phyloP scores from a whole-genome alignment of 2,113 vertebrate genomes.

The Saguinus midas region DNA sequence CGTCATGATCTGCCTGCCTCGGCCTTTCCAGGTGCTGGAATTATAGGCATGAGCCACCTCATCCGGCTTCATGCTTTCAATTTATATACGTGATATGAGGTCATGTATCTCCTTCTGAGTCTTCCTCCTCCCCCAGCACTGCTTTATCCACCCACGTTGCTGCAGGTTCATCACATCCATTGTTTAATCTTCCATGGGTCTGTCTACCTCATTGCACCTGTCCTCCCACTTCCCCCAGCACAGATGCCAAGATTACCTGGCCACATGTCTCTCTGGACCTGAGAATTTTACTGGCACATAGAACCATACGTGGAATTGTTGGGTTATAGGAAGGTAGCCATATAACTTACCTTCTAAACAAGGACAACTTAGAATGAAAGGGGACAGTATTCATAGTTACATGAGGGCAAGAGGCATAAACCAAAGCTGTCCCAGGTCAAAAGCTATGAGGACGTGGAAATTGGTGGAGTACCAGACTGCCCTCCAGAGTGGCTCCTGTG shows the following conservation, averaged over 20 bases:
- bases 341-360: background rate
- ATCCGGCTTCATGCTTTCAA: background rate
- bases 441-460: no score
- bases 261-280: background rate
- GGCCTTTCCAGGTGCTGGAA: no score
- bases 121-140: background rate
- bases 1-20: no score
- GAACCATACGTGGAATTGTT: background rate
- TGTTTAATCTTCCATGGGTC: background rate
- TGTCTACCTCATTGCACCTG: background rate
- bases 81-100: background rate
- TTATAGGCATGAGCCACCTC: no score
- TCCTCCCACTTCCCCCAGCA: background rate
- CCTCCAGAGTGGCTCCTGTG: background rate
- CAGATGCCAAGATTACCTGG: background rate
- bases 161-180: background rate
- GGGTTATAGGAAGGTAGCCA: background rate
- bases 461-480: accelerated
- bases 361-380: background rate
- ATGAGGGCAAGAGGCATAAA: background rate
- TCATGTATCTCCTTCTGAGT: background rate
- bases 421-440: no score
- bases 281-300: background rate
- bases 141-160: background rate
- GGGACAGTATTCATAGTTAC: background rate